phyloP scores from a whole-genome alignment of 30 jellyfish, hydroid and myxozoan species.

The Sanderia malayensis region DNA sequence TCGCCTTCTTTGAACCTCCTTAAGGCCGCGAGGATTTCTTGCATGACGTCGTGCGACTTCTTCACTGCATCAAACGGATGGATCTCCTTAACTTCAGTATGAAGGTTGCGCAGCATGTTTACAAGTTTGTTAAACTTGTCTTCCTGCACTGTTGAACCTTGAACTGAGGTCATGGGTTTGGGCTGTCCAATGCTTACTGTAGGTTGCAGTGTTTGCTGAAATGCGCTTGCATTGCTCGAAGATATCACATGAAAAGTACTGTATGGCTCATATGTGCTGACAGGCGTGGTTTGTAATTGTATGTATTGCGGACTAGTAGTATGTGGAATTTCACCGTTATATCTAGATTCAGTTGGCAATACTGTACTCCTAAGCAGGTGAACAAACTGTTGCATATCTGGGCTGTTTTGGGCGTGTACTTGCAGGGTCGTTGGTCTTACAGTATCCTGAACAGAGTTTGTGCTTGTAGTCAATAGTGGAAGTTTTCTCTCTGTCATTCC shows the following conservation, averaged over 20 bases:
- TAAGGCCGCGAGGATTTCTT: constrained; percentile 26
- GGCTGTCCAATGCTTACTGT: background rate
- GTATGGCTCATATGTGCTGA: background rate
- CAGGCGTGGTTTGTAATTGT: background rate
- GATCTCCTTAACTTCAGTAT: constrained; percentile 19
- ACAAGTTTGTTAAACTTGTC: constrained; percentile 35
- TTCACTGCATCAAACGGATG: constrained; percentile 26
- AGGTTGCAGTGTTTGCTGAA: too few relatives aligned
- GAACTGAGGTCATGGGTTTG: background rate
- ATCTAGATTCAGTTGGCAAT: background rate
- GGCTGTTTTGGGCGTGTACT: background rate
- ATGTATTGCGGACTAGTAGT: background rate
- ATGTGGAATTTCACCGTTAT: background rate
- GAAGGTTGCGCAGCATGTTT: constrained; percentile 24
- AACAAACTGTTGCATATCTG: background rate
- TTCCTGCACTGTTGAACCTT: background rate
- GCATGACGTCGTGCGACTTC: constrained; percentile 36
- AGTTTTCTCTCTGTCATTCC: constrained; percentile 17
- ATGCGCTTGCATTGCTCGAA: background rate
- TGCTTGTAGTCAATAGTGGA: constrained; percentile 16
- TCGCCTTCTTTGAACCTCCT: constrained; percentile 23
- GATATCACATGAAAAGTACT: background rate
- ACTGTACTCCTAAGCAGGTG: background rate
- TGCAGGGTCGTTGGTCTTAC: too few relatives aligned
- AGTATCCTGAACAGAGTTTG: background rate